A percentile compares a stretch with the other conserved stretches of the same genome.
Conservation (phyloP, 2,797 vertebrate genomes). For the Galaxias olidus region DNA sequence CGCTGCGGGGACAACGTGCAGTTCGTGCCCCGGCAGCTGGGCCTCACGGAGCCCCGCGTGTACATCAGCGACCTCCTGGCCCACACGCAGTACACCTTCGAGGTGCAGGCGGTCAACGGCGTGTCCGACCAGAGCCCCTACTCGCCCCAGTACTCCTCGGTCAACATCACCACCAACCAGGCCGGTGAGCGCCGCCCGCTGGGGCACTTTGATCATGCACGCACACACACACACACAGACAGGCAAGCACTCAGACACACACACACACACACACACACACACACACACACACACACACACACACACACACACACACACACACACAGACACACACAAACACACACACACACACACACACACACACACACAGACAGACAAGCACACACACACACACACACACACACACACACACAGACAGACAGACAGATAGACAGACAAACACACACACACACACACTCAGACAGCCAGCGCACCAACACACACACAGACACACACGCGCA, state of each 20-base stretch:
- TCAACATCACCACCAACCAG: conserved; percentile 98
- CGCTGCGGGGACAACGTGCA: conserved; percentile 97
- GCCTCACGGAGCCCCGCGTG: conserved; percentile 87
- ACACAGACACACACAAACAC: no score
- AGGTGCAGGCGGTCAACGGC: conserved; percentile 95
- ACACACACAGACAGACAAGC: no score
- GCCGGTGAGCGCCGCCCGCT: conserved; percentile 82
- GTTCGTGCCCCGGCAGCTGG: conserved; percentile 92
- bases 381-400: no score
- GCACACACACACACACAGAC: background rate
- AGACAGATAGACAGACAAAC: no score
- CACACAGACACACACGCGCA: no score
- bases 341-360: no score
- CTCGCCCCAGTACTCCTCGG: conserved; percentile 89
- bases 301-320: background rate
- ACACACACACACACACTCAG: no score
- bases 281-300: background rate
- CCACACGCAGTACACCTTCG: conserved; percentile 97
- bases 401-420: no score
- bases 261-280: background rate
- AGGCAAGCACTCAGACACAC: background rate
- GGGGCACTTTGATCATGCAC: background rate
- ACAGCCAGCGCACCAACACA: no score
- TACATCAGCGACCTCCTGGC: conserved; percentile 95
- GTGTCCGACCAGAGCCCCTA: conserved; percentile 97